A percentile compares a stretch with the other conserved stretches of the same genome.
These are phyloP conservation scores for Vollenhovia emeryi DNA, from an alignment of 1,140 invertebrate genomes.

Conservation along the genomic window DNA sequence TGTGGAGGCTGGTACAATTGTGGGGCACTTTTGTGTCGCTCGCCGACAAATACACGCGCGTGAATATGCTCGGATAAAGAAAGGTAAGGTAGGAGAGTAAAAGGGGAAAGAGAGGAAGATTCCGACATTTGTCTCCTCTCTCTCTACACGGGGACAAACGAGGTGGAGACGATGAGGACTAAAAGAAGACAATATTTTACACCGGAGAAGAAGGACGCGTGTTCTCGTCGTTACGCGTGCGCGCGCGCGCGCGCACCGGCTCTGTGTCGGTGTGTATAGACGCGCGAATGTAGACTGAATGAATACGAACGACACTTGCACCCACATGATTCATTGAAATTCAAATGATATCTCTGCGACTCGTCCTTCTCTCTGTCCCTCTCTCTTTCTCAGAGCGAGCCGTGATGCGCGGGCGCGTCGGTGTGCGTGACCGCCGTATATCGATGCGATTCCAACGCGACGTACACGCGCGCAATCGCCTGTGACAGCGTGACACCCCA, in stretches of 20 bases:
- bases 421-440: constrained; percentile 25
- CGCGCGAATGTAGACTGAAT: constrained; percentile 59
- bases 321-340: constrained; percentile 83
- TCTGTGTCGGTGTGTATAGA: background rate
- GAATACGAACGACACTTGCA: constrained; percentile 74
- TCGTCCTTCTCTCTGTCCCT: constrained; percentile 1
- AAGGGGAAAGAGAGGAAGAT: constrained; percentile 36
- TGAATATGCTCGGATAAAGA: constrained; percentile 40
- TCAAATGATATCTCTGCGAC: constrained; percentile 79
- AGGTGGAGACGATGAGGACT: constrained; percentile 29
- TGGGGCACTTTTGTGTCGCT: constrained; percentile 60
- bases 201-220: constrained; percentile 43
- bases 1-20: constrained; percentile 50
- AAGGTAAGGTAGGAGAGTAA: background rate
- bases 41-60: constrained; percentile 42
- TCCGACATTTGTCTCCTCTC: constrained; percentile 65
- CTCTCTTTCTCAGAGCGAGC: background rate
- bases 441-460: background rate
- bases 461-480: background rate
- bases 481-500: constrained; percentile 66
- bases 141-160: constrained; percentile 40
- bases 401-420: background rate
- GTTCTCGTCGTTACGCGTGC: constrained; percentile 45
- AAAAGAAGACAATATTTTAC: constrained; percentile 66
- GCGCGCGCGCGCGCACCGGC: background rate